Conservation (phyloP, 2,797 vertebrate genomes). For the Chanos chanos region DNA sequence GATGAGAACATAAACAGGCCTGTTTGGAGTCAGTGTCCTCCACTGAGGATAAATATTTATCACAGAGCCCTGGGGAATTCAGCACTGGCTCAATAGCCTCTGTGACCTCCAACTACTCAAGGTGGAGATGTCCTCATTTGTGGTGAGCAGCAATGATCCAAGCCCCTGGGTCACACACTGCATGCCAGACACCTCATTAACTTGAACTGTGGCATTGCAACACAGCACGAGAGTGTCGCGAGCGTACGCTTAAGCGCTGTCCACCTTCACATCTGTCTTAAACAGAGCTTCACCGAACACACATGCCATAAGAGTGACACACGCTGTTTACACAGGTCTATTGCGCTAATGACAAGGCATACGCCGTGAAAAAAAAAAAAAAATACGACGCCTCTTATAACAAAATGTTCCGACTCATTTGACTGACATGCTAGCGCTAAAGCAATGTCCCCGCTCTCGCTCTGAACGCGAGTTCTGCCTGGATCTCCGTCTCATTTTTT, state of each 20-base stretch:
- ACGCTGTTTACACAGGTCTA: slow-evolving; percentile 35
- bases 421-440: slow-evolving; percentile 55
- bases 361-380: slow-evolving; percentile 44
- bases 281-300: slow-evolving; percentile 4
- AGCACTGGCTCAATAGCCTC: background rate
- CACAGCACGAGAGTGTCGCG: slow-evolving; percentile 50
- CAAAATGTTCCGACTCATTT: slow-evolving; percentile 52
- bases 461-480: slow-evolving; percentile 22
- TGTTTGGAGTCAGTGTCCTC: too few relatives aligned
- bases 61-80: slow-evolving; percentile 1
- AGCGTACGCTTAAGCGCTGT: slow-evolving; percentile 45
- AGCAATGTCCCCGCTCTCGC: too few relatives aligned
- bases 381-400: slow-evolving; percentile 61
- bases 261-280: slow-evolving; percentile 26
- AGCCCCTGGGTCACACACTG: slow-evolving; percentile 31
- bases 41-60: too few relatives aligned
- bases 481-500: slow-evolving; percentile 53
- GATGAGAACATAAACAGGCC: too few relatives aligned
- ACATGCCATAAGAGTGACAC: slow-evolving; percentile 3
- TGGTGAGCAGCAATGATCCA: slow-evolving; percentile 21
- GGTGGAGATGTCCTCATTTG: slow-evolving; percentile 40
- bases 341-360: slow-evolving; percentile 41
- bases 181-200: slow-evolving; percentile 66
- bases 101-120: slow-evolving; percentile 10
- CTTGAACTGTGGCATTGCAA: slow-evolving; percentile 54